Percentiles rank a stretch among this genome's conserved stretches.
Evolutionary conservation across 92 coral and sea anemone genomes (phyloP).

Genomic region (Umimayanthus kanabou): DNA sequence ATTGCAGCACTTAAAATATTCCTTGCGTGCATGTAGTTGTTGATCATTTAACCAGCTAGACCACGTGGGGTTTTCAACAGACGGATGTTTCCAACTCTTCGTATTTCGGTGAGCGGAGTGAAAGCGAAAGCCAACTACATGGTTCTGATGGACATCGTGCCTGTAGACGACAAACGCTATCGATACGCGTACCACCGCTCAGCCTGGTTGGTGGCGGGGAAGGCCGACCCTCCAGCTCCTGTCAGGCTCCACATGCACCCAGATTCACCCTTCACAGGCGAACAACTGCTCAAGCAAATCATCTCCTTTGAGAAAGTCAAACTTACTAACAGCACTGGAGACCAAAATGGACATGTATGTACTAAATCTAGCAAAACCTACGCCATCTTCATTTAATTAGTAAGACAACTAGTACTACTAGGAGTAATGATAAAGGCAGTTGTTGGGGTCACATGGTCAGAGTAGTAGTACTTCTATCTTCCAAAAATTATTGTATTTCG

Average conservation of each 20-base stretch:
- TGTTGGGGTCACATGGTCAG: too few relatives aligned
- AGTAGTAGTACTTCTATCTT: too few relatives aligned
- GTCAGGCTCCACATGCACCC: conserved; percentile 96
- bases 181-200: too few relatives aligned
- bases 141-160: conserved; percentile 93
- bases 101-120: conserved; percentile 89
- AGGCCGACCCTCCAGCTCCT: conserved; percentile 97
- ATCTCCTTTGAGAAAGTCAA: conserved; percentile 95
- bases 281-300: conserved; percentile 89
- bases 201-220: conserved; percentile 96
- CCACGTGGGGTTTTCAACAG: conserved; percentile 41
- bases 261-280: conserved; percentile 96
- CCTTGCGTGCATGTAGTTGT: background rate
- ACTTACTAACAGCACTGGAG: conserved; percentile 85
- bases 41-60: background rate
- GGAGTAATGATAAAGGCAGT: background rate
- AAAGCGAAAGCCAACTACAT: conserved; percentile 89
- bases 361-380: background rate
- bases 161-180: conserved; percentile 95
- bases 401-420: background rate
- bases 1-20: too few relatives aligned
- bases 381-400: too few relatives aligned
- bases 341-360: conserved; percentile 95
- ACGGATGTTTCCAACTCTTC: conserved; percentile 92
- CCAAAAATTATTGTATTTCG: too few relatives aligned